Base-by-base conservation (phyloP, 2,888 invertebrate species). In the Epirrhoe alternata region DNA sequence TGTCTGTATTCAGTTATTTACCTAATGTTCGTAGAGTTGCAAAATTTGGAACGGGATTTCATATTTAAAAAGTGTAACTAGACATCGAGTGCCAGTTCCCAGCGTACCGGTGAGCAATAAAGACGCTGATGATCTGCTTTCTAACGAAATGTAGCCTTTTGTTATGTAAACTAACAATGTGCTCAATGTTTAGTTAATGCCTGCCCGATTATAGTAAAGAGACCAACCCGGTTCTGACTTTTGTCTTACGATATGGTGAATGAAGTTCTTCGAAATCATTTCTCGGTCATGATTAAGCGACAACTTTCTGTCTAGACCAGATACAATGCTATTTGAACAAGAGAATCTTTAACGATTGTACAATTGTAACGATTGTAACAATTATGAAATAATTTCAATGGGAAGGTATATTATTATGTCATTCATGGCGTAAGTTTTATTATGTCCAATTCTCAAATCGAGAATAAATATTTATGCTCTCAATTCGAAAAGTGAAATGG, bases 151-250 rank as follows among this genome's bases (percentile, higher is more conserved):
- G 50, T 33, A 14, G 45, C 77, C 82, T 85, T 87, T 88, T 88
- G 86, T 88, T 87, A 87, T 86, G 83, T 86, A 86, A 88, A 88
- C 82, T 75, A 75, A 87, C 85, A 86, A 88, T 84, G 80, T 77
- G 66, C 78, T 76, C 79, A 80, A 81, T 79, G 77, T 80, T 80
- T 77, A 81, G 75, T 80, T 84, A 78, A 80, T 78, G 84, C 79
- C 82, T 81, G 74, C 58, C 61, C 47, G 60, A 72, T 55, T 69
- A 64, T 69, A 61, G 65, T 55, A 64, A 64, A 69, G 50, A 60
- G 75, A 78, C 73, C 76, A 83, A 80, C 82, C 83, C 55, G 61
- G 68, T 66, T 62, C 51, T 45, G 33, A 61, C 70, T 62, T 67
- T 73, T 70, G 70, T 72, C 59, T 74, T 68, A 63, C 24, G 24